phyloP scores from a whole-genome alignment of 2,113 vertebrate genomes.

The Laticauda colubrina region DNA sequence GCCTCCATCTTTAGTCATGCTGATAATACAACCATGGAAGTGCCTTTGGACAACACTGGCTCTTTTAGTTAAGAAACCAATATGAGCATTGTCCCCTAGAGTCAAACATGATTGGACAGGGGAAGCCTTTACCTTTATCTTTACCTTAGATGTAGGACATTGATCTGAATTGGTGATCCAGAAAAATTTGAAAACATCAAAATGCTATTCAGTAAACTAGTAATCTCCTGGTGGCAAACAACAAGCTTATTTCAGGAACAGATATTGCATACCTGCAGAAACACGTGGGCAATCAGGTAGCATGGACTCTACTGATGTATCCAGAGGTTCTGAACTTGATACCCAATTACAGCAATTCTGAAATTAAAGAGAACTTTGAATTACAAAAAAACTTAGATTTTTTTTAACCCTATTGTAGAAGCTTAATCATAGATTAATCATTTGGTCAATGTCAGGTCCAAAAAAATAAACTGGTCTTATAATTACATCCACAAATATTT shows the following conservation, averaged over 20 bases:
- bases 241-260: background rate
- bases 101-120: background rate
- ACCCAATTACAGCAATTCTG: constrained; percentile 98
- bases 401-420: background rate
- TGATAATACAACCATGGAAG: background rate
- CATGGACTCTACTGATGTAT: constrained; percentile 90
- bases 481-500: background rate
- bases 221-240: background rate
- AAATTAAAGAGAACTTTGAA: constrained; percentile 50
- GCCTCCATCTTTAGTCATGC: background rate
- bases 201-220: background rate
- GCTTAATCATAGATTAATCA: background rate
- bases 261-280: constrained; percentile 85
- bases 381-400: background rate
- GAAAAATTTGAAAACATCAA: background rate
- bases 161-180: background rate
- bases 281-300: constrained; percentile 91
- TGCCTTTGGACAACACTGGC: background rate
- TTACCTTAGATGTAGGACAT: background rate
- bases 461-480: background rate
- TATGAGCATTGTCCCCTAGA: background rate
- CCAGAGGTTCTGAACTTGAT: constrained; percentile 90
- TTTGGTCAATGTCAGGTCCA: background rate
- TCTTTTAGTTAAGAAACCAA: background rate
- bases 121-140: background rate